A percentile compares a stretch with the other conserved stretches of the same genome.
phyloP scores from a whole-genome alignment of 1,140 invertebrate genomes.

The Drosophila pseudoananassae region DNA sequence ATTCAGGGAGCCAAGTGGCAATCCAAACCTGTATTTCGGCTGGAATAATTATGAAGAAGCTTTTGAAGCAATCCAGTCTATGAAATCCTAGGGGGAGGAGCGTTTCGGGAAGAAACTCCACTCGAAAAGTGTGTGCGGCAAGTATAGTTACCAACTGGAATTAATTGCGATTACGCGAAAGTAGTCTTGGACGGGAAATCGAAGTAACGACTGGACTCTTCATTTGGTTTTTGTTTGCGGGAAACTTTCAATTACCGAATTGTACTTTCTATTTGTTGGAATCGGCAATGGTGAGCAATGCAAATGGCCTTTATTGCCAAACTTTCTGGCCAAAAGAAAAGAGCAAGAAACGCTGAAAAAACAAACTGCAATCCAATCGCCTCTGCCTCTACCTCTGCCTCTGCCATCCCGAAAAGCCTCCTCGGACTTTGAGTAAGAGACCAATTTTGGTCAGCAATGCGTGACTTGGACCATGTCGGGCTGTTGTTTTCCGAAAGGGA shows the following conservation, averaged over 20 bases:
- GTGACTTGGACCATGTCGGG: constrained; percentile 80
- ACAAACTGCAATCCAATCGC: constrained; percentile 37
- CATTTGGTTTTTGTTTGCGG: constrained; percentile 22
- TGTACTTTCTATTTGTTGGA: constrained; percentile 73
- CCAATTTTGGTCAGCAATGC: constrained; percentile 82
- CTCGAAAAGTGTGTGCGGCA: too few relatives aligned
- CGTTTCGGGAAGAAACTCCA: too few relatives aligned
- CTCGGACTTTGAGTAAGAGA: constrained; percentile 40
- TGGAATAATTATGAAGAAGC: constrained; percentile 68
- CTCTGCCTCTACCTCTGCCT: constrained; percentile 1
- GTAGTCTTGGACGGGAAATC: constrained; percentile 38
- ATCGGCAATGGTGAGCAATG: constrained; percentile 53
- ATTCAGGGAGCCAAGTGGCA: neutral
- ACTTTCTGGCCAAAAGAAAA: constrained; percentile 56
- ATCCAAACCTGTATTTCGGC: constrained; percentile 15
- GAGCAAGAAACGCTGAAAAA: constrained; percentile 29
- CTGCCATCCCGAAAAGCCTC: constrained; percentile 23
- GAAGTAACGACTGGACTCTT: constrained; percentile 31
- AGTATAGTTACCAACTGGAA: constrained; percentile 9
- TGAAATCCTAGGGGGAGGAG: too few relatives aligned
- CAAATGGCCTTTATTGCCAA: constrained; percentile 76
- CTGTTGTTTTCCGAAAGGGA: constrained; percentile 21
- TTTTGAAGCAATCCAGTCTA: constrained; percentile 20
- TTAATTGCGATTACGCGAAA: constrained; percentile 34
- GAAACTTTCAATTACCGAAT: constrained; percentile 77